phyloP scores from a whole-genome alignment of 2,113 vertebrate genomes.

The Dascyllus trimaculatus region DNA sequence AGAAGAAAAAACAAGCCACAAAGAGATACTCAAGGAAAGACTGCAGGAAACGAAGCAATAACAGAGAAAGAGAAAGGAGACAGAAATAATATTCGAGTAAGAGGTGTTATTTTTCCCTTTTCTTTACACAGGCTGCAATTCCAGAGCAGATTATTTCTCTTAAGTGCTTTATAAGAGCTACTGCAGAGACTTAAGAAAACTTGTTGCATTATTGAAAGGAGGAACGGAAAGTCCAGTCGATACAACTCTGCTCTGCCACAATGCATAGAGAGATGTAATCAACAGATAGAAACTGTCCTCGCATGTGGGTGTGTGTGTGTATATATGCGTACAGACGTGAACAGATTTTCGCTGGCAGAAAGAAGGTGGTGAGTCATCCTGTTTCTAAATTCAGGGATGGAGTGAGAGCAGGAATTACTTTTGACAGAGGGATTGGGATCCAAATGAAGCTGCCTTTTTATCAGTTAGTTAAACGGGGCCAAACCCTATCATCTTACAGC shows the following conservation, averaged over 20 bases:
- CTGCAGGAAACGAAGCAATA: slow-evolving; percentile 17
- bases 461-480: slow-evolving; percentile 45
- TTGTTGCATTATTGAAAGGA: slow-evolving; percentile 48
- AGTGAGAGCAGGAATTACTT: slow-evolving; percentile 51
- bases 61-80: slow-evolving; percentile 3
- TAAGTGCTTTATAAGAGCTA: slow-evolving; percentile 14
- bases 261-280: neutral
- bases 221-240: neutral
- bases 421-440: slow-evolving; percentile 51
- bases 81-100: slow-evolving; percentile 10
- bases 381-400: slow-evolving; percentile 50
- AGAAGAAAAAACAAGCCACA: slow-evolving; percentile 14
- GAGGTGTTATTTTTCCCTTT: slow-evolving; percentile 12
- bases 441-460: slow-evolving; percentile 51
- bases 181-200: slow-evolving; percentile 24
- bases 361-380: slow-evolving; percentile 56
- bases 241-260: neutral
- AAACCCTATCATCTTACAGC: slow-evolving; percentile 48
- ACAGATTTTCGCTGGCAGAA: slow-evolving; percentile 42
- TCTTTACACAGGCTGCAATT: neutral
- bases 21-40: slow-evolving; percentile 8
- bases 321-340: slow-evolving; percentile 13
- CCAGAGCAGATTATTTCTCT: slow-evolving; percentile 12
- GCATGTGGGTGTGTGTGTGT: neutral
- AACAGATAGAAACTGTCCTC: neutral